These are phyloP conservation scores for Euspilapteryx auroguttella DNA, from an alignment of 2,888 invertebrate species.

Conservation along the genomic window DNA sequence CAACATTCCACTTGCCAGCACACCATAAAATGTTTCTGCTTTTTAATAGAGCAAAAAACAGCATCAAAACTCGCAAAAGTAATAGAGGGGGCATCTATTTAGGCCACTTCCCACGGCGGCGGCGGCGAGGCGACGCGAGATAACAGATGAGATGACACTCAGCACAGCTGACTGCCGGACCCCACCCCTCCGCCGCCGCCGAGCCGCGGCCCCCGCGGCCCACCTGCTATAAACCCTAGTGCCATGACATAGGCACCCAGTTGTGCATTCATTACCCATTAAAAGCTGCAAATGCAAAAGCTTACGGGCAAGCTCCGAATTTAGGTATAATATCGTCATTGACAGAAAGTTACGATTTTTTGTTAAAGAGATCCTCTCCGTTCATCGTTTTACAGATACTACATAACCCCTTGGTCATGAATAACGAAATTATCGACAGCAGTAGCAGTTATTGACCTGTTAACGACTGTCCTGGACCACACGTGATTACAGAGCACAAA, in stretches of 20 bases:
- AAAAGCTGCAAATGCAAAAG: too few species aligned
- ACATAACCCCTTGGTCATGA: too few species aligned
- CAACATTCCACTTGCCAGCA: too few species aligned
- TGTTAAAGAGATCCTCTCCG: too few species aligned
- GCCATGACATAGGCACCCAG: too few species aligned
- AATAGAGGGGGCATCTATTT: constrained; percentile 32
- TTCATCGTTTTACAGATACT: too few species aligned
- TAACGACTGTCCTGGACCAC: constrained; percentile 46
- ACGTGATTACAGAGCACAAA: constrained; percentile 49
- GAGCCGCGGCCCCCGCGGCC: constrained; percentile 13
- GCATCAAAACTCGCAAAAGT: constrained; percentile 17
- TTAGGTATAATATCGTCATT: too few species aligned
- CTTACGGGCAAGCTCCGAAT: too few species aligned
- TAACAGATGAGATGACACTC: constrained; percentile 25
- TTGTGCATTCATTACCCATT: too few species aligned
- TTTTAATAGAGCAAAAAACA: constrained; percentile 9
- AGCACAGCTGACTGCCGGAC: constrained; percentile 53
- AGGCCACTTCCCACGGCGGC: constrained; percentile 40
- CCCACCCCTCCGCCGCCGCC: constrained; percentile 13
- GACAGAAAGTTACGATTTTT: too few species aligned
- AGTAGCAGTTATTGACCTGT: constrained; percentile 54
- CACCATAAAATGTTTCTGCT: too few species aligned
- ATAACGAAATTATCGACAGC: too few species aligned
- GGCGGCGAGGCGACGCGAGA: constrained; percentile 15
- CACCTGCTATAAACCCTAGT: constrained; percentile 19